Conservation (phyloP, 2,113 vertebrate genomes). For the Macrotus californicus region DNA sequence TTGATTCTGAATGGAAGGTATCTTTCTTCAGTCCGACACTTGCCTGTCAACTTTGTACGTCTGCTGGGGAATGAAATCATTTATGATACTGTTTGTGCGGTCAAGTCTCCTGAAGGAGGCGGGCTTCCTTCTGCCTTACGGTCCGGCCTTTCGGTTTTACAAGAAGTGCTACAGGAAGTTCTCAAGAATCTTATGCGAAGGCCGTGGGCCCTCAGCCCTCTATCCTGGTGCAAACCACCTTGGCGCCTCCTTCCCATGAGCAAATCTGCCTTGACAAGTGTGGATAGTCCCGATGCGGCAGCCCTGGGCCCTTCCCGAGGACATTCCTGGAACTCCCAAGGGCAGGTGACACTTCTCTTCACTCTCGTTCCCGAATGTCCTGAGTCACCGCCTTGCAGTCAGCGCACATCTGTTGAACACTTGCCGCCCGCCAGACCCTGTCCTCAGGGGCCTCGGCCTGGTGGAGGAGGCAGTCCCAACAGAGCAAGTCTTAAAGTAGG, state of each 20-base stretch:
- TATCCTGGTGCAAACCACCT: rapidly evolving
- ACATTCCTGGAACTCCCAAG: neutral
- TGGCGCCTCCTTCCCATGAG: neutral
- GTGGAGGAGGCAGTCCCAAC: neutral
- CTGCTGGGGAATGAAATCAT: neutral
- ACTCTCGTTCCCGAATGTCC: neutral
- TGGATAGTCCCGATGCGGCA: neutral
- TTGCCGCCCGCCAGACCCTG: neutral
- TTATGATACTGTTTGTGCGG: neutral
- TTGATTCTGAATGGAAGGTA: neutral
- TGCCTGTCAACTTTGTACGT: neutral
- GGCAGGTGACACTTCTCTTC: neutral
- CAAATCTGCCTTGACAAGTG: neutral
- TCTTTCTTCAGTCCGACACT: neutral
- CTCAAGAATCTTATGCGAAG: neutral
- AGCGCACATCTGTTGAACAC: neutral
- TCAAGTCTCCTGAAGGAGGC: neutral
- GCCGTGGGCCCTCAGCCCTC: neutral
- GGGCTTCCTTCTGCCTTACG: neutral
- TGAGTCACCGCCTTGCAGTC: neutral
- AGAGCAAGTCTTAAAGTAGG: neutral
- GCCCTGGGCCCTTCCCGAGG: neutral
- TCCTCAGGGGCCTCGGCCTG: neutral
- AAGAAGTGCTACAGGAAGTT: neutral
- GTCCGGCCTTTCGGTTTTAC: neutral